These are phyloP conservation scores for Dolichomitus sp. DNA, from an alignment of 2,888 invertebrate genomes.

Conservation along the genomic window DNA sequence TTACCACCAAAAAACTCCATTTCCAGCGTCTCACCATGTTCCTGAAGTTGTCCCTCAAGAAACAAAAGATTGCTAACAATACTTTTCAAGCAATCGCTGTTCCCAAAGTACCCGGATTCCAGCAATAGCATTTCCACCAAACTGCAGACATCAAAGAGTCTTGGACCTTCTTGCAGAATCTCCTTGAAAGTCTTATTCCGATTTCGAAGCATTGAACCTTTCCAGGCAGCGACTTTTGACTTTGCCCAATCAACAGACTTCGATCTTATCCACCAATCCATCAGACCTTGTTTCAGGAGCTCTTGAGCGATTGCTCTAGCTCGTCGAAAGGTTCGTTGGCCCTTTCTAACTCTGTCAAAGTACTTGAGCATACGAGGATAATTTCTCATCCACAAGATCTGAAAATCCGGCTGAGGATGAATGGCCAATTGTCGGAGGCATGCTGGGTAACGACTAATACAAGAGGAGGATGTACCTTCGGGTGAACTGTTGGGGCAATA, in stretches of 20 bases:
- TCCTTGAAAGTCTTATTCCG: conserved; percentile 20
- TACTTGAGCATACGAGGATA: conserved; percentile 37
- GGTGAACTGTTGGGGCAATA: conserved; percentile 49
- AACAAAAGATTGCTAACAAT: conserved; percentile 52
- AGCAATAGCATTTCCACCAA: background rate
- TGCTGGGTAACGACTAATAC: conserved; percentile 28
- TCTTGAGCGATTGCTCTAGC: conserved; percentile 31
- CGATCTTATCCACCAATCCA: conserved; percentile 32
- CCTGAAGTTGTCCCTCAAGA: conserved; percentile 37
- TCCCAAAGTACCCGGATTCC: conserved; percentile 1
- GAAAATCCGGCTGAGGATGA: conserved; percentile 35
- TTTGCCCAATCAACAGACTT: conserved; percentile 29
- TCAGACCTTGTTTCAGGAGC: conserved; percentile 38
- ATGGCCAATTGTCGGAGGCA: conserved; percentile 59
- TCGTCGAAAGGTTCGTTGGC: conserved; percentile 32
- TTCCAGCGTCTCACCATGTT: conserved; percentile 49
- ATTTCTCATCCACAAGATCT: conserved; percentile 48
- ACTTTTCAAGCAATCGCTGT: conserved; percentile 38
- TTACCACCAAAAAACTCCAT: conserved; percentile 45
- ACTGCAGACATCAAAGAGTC: conserved; percentile 41
- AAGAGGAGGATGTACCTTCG: conserved; percentile 2
- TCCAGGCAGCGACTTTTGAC: conserved; percentile 28
- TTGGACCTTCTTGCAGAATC: conserved; percentile 25
- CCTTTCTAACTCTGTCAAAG: conserved; percentile 34
- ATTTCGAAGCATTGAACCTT: background rate